Evolutionary conservation across 2,113 vertebrate species (phyloP).

Genomic region (Takifugu bimaculatus): DNA sequence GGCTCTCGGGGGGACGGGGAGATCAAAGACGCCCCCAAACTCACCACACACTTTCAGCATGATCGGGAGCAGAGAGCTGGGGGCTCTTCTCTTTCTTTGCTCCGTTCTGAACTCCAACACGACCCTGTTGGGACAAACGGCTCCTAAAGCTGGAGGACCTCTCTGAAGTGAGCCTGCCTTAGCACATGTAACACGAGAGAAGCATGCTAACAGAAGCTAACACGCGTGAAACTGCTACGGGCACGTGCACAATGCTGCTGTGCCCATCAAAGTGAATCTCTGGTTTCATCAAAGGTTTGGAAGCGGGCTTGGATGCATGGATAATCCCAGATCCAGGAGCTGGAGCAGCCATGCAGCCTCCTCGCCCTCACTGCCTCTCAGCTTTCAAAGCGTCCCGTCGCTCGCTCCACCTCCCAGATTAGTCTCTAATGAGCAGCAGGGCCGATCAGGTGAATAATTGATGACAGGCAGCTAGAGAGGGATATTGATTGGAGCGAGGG

Average conservation of each 20-base stretch:
- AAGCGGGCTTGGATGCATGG: constrained; percentile 51
- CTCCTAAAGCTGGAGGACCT: too few relatives aligned
- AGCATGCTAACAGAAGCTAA: constrained; percentile 9
- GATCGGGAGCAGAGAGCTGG: constrained; percentile 46
- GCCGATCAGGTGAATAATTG: constrained; percentile 73
- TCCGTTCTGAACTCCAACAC: constrained; percentile 29
- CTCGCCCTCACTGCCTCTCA: constrained; percentile 52
- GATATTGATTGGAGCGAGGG: constrained; percentile 58
- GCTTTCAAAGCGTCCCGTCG: constrained; percentile 58
- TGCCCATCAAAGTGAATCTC: constrained; percentile 58
- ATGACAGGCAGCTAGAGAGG: constrained; percentile 59
- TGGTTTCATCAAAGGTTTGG: constrained; percentile 63
- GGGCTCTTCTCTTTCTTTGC: constrained; percentile 41
- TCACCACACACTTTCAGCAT: constrained; percentile 21
- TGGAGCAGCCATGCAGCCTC: constrained; percentile 40
- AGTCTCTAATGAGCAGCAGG: constrained; percentile 72
- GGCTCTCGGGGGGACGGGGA: constrained; percentile 60
- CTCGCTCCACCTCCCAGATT: constrained; percentile 56
- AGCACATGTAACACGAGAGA: constrained; percentile 34
- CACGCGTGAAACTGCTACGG: constrained; percentile 38
- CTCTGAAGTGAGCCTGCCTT: too few relatives aligned
- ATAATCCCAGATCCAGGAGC: constrained; percentile 48
- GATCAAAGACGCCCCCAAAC: constrained; percentile 59
- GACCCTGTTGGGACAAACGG: constrained; percentile 5
- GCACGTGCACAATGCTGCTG: constrained; percentile 29